Evolutionary conservation across 2,113 vertebrate genomes (phyloP).

Genomic region (Peromyscus maniculatus): DNA sequence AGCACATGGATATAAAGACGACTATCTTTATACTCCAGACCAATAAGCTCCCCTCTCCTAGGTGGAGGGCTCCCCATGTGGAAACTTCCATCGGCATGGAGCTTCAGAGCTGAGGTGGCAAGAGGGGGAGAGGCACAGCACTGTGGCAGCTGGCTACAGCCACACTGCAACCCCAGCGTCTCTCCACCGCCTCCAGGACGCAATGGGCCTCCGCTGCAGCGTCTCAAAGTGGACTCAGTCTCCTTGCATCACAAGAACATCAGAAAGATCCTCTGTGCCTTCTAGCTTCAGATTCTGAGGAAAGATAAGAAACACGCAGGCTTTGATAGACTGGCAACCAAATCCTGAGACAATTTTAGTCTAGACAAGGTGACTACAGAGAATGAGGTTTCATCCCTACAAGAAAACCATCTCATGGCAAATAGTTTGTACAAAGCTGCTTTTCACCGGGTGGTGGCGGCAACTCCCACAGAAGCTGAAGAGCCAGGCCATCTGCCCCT

Average conservation of each 20-base stretch:
- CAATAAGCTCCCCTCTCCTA: neutral
- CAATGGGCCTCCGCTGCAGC: fast-evolving
- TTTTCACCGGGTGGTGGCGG: neutral
- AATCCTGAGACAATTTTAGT: neutral
- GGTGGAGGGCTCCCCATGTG: neutral
- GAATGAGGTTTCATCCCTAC: neutral
- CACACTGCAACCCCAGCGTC: fast-evolving
- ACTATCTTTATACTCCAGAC: neutral
- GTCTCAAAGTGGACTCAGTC: neutral
- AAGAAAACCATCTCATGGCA: neutral
- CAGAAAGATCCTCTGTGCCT: conserved; percentile 86
- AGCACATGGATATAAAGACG: neutral
- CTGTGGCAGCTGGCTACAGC: fast-evolving
- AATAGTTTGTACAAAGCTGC: conserved; percentile 15
- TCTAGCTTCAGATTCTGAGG: conserved; percentile 88
- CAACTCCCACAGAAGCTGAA: neutral
- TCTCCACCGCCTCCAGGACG: neutral
- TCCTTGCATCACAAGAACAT: conserved; percentile 84
- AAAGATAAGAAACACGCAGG: neutral
- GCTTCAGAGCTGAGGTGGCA: neutral
- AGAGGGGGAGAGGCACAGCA: neutral
- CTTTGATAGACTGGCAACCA: neutral
- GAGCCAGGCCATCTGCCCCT: neutral
- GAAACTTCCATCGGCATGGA: neutral
- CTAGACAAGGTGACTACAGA: neutral